Percentiles rank a stretch among this genome's conserved stretches.
These are phyloP conservation scores for Papilio demoleus DNA, from an alignment of 2,888 invertebrate species.

Conservation along the genomic window DNA sequence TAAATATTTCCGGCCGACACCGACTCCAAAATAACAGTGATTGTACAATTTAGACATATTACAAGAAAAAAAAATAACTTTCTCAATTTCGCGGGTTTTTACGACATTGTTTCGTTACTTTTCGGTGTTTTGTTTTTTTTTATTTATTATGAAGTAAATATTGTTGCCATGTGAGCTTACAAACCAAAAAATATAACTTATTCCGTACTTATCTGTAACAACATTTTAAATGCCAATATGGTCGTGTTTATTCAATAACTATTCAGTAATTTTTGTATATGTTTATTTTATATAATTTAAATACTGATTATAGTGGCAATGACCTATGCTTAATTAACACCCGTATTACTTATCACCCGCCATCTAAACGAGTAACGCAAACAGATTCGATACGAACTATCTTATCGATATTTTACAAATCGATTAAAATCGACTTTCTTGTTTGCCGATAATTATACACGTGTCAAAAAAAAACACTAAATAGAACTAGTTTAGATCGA, in stretches of 20 bases:
- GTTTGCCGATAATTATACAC: constrained; percentile 6
- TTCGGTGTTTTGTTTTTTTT: no score
- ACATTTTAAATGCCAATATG: not conserved
- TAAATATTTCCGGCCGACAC: no score
- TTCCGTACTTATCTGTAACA: not conserved
- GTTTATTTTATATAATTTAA: constrained; percentile 16
- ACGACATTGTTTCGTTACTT: no score
- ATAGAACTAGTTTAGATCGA: not conserved
- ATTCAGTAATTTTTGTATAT: not conserved
- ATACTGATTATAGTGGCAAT: constrained; percentile 8
- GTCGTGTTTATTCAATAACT: constrained; percentile 7
- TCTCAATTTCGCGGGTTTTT: no score
- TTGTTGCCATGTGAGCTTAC: no score
- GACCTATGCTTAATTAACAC: no score
- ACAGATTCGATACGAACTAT: constrained; percentile 20
- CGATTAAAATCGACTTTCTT: constrained; percentile 9
- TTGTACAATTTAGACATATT: no score
- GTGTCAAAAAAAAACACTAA: not conserved
- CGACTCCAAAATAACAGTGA: no score
- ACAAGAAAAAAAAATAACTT: no score
- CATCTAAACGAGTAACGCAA: constrained; percentile 24
- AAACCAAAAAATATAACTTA: no score
- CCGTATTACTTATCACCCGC: no score
- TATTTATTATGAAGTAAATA: no score
- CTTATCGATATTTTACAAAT: constrained; percentile 26